Conservation (phyloP, 2,888 invertebrate species). For the Helicoverpa assulta region DNA sequence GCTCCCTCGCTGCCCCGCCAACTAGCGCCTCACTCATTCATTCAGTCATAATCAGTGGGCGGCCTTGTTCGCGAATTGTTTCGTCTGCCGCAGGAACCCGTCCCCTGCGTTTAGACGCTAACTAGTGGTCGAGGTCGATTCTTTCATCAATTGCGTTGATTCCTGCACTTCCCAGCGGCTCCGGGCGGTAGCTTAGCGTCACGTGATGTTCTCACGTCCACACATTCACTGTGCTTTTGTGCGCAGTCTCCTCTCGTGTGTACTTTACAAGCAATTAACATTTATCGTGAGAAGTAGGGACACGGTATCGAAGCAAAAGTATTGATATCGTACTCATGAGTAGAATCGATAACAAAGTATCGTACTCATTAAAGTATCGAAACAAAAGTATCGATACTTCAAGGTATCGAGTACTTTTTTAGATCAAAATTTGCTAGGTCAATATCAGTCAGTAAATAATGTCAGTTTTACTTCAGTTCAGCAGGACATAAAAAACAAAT, state of each 20-base stretch:
- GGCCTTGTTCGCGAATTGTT: conserved; percentile 69
- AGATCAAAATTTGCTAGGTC: no score
- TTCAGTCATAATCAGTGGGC: conserved; percentile 43
- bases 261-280: conserved; percentile 48
- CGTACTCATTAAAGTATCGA: no score
- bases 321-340: no score
- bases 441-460: no score
- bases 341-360: no score
- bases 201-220: conserved; percentile 21
- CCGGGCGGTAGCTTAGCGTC: conserved; percentile 13
- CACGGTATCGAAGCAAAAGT: no score
- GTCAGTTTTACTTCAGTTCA: no score
- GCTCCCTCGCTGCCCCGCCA: conserved; percentile 22
- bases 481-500: no score
- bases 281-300: conserved; percentile 63
- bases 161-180: conserved; percentile 34
- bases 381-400: no score
- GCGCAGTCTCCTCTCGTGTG: conserved; percentile 2
- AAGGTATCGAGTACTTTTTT: no score
- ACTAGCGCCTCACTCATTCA: conserved; percentile 42
- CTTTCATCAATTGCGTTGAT: conserved; percentile 51
- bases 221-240: neutral
- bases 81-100: conserved; percentile 58
- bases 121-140: conserved; percentile 55
- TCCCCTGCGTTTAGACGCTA: conserved; percentile 44